Evolutionary conservation across 2,113 vertebrate genomes (phyloP).

Genomic region (Centropristis striata): DNA sequence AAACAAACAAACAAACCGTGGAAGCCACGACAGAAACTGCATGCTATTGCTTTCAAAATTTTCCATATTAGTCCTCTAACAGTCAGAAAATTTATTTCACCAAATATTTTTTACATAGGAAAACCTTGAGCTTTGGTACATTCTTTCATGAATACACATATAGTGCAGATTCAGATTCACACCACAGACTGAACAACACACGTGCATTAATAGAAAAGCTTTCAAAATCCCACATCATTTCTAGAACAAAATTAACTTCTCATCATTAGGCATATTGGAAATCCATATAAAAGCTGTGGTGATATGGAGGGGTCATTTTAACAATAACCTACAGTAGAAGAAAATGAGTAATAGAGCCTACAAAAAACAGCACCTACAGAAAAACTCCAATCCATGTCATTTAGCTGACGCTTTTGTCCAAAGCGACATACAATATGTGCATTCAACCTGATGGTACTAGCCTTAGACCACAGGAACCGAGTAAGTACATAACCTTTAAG

Average conservation of each 20-base stretch:
- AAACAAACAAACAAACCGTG: constrained; percentile 37
- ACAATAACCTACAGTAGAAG: neutral
- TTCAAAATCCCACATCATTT: neutral
- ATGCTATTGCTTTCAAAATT: neutral
- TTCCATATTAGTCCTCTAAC: neutral
- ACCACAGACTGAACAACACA: too few relatives aligned
- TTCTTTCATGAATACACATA: neutral
- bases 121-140: neutral
- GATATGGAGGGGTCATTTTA: too few relatives aligned
- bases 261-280: neutral
- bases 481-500: too few relatives aligned
- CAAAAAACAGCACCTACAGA: too few relatives aligned
- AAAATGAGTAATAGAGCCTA: neutral
- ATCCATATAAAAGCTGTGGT: neutral
- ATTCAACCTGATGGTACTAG: too few relatives aligned
- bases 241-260: neutral
- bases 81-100: neutral
- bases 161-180: neutral
- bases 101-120: neutral
- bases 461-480: too few relatives aligned
- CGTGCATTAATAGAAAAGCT: neutral
- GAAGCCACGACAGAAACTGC: constrained; percentile 3
- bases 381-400: too few relatives aligned
- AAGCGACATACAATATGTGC: too few relatives aligned
- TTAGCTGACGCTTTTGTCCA: too few relatives aligned